A percentile compares a stretch with the other conserved stretches of the same genome.
These are phyloP conservation scores for Geotrypetes seraphini DNA, from an alignment of 2,797 vertebrate species.

Conservation along the genomic window DNA sequence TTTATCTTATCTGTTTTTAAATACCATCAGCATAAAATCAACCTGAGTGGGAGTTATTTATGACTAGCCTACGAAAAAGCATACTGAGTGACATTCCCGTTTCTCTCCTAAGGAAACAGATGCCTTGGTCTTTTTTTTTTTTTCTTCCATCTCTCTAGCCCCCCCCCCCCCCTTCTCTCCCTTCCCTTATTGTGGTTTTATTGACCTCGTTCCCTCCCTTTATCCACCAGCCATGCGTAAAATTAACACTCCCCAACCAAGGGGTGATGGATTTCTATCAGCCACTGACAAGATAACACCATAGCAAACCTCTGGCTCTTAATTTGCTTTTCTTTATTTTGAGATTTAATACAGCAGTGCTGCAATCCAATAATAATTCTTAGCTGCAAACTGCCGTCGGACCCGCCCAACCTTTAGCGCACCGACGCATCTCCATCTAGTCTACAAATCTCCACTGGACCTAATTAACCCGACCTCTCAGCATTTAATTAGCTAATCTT, in stretches of 20 bases:
- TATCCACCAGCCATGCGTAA: not conserved
- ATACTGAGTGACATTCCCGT: too few species aligned
- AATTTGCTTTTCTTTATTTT: conserved; percentile 77
- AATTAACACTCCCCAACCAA: not conserved
- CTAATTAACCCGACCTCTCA: conserved; percentile 69
- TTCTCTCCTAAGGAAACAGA: too few species aligned
- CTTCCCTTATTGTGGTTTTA: not conserved
- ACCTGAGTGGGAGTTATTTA: too few species aligned
- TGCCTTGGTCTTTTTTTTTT: too few species aligned
- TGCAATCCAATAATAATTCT: conserved; percentile 61
- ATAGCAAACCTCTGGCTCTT: conserved; percentile 51
- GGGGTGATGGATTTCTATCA: conserved; percentile 51
- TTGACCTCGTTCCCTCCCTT: not conserved
- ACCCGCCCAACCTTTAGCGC: not conserved
- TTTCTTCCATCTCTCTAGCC: too few species aligned
- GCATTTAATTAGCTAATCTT: conserved; percentile 67
- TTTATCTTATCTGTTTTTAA: too few species aligned
- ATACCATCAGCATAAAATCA: too few species aligned
- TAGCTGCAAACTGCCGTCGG: conserved; percentile 53
- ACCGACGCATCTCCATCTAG: not conserved
- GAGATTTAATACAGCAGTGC: conserved; percentile 62
- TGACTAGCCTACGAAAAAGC: too few species aligned
- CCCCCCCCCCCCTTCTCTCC: not conserved
- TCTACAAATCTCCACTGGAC: conserved; percentile 24
- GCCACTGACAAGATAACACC: conserved; percentile 56